Base-by-base conservation (phyloP, 2,113 vertebrate genomes). In the Notarius quadriscutis region DNA sequence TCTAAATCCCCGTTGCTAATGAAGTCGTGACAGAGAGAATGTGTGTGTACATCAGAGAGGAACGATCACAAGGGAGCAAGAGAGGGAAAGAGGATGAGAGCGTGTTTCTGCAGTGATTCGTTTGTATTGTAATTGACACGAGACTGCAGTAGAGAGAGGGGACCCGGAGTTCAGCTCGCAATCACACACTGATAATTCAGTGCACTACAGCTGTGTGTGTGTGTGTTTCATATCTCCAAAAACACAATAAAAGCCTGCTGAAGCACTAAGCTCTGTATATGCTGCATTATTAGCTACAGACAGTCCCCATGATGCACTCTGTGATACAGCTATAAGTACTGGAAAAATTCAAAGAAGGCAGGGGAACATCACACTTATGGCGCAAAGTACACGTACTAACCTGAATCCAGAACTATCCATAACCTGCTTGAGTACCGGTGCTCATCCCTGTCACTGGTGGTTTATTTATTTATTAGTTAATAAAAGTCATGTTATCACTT, bases 221-320 rank as follows among this genome's bases (percentile, higher is more conserved):
- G 41, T 53, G 71, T 65, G 2, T 9, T 58, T 77, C 20, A 58
- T 83, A 87, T 41, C 69, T 63, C 11, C 69, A 75, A 79, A 85
- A 80, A 67, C 27, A 86, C 75, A 75, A 74, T 75, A 84, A 84
- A 58, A 84, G 2, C 11, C 20, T 20, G 60, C 12, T 18, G 62
- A 50, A 22, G 48, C 57, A 20, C 34, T 85, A 25, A 50, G 72
- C 22, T 53, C 48, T 51, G 30, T 34, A 71, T 84, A 71, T 30
- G 71, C 55, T 72, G 77, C 25, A 65, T 88, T 72, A 81, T 80
- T 85, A 88, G 41, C 18, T 62, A 53, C 7, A 65, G 67, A 81
- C 60, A 81, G 50, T 41, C 9, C 9, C 5, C n/a, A 14, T 22
- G 41, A 79, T 65, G 75, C 25, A 62, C 71, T 48, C 20, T 12